These are phyloP conservation scores for Lasaia peninsularis DNA, from an alignment of 1,140 invertebrate species.

Conservation along the genomic window DNA sequence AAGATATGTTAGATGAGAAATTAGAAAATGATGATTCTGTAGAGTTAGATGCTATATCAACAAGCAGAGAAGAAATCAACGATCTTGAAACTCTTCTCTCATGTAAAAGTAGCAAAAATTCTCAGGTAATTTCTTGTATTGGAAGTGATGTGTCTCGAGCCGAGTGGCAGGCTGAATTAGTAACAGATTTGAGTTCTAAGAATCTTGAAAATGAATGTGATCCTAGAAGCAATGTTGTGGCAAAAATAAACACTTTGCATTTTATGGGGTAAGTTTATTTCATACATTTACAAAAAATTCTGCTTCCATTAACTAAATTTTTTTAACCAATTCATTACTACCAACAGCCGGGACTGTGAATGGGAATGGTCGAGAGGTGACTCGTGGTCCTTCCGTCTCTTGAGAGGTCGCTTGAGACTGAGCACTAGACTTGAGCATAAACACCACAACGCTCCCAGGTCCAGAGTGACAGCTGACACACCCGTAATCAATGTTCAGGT, in stretches of 20 bases:
- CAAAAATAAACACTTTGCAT: slow-evolving; percentile 50
- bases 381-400: slow-evolving; percentile 49
- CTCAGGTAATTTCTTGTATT: background rate
- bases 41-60: background rate
- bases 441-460: slow-evolving; percentile 32
- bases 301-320: too few species aligned
- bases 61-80: background rate
- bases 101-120: slow-evolving; percentile 33
- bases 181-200: slow-evolving; percentile 27
- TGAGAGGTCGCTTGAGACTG: slow-evolving; percentile 44
- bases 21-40: background rate
- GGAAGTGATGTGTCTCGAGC: slow-evolving; percentile 9
- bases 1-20: background rate
- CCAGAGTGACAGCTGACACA: slow-evolving; percentile 40
- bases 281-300: too few species aligned
- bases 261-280: slow-evolving; percentile 57
- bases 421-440: slow-evolving; percentile 33
- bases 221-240: slow-evolving; percentile 40
- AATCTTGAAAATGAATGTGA: slow-evolving; percentile 31
- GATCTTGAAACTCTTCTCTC: slow-evolving; percentile 22
- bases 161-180: slow-evolving; percentile 31
- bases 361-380: slow-evolving; percentile 43
- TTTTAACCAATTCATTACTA: too few species aligned
- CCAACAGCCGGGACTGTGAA: slow-evolving; percentile 41
- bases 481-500: slow-evolving; percentile 31